phyloP scores from a whole-genome alignment of 1,140 invertebrate species.

The Tribolium castaneum region DNA sequence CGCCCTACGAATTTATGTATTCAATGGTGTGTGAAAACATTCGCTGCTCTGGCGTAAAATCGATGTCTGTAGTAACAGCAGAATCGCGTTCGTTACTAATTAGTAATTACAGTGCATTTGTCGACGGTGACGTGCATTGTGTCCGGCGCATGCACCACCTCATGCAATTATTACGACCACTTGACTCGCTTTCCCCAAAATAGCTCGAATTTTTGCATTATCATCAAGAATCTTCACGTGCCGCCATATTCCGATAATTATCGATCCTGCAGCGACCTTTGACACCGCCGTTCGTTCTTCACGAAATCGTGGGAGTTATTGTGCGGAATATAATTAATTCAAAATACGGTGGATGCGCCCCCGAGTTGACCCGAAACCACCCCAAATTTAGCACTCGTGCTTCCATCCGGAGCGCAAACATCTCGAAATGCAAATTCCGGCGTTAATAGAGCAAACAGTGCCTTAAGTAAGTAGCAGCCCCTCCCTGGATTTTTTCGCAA shows the following conservation, averaged over 20 bases:
- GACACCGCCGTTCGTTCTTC: not conserved
- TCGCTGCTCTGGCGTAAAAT: not conserved
- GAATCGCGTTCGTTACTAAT: slow-evolving; percentile 10
- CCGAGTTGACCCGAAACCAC: too few species aligned
- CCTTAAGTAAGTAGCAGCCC: not conserved
- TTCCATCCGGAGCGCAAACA: too few species aligned
- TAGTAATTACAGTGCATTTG: slow-evolving; percentile 27
- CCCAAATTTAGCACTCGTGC: too few species aligned
- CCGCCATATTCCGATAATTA: not conserved
- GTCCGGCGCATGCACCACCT: slow-evolving; percentile 1
- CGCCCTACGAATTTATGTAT: slow-evolving; percentile 13
- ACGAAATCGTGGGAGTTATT: not conserved
- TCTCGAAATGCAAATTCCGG: not conserved
- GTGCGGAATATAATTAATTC: not conserved
- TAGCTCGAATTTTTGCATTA: too few species aligned
- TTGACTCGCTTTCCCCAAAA: not conserved
- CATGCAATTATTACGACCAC: not conserved
- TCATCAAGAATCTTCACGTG: too few species aligned
- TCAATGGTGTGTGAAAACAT: slow-evolving; percentile 18
- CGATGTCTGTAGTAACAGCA: slow-evolving; percentile 9
- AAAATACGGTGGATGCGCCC: too few species aligned
- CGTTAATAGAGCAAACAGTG: too few species aligned
- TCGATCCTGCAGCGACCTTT: not conserved
- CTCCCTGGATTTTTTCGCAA: not conserved
- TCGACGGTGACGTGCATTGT: slow-evolving; percentile 27